Conservation (phyloP, 35 echinoderm and acorn worm species). For the Heliocidaris tuberculata region DNA sequence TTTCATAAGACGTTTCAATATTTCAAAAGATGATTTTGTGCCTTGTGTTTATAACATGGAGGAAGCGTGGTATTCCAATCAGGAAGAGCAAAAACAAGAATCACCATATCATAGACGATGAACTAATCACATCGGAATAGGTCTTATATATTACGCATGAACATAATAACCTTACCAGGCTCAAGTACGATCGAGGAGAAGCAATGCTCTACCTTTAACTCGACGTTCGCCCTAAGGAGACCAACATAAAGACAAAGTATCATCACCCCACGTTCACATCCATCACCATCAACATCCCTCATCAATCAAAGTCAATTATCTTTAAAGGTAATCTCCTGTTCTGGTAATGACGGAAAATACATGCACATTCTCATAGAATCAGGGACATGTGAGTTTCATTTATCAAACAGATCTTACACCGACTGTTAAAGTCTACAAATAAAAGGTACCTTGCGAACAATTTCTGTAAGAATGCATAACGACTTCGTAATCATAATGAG, state of each 20-base stretch:
- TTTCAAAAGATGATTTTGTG: too few relatives aligned
- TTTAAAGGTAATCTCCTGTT: not conserved
- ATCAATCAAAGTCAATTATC: not conserved
- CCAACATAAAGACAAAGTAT: not conserved
- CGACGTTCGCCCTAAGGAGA: not conserved
- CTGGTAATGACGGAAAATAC: not conserved
- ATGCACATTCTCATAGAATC: not conserved
- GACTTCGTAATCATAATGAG: too few relatives aligned
- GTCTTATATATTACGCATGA: not conserved
- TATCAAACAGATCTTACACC: too few relatives aligned
- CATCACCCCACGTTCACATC: not conserved
- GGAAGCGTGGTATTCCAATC: not conserved
- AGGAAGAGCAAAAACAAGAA: not conserved
- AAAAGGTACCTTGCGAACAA: too few relatives aligned
- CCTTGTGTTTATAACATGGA: not conserved
- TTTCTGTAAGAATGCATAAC: too few relatives aligned
- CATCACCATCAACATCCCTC: not conserved
- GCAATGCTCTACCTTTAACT: not conserved
- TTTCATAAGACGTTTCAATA: too few relatives aligned
- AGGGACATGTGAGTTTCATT: too few relatives aligned
- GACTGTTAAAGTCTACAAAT: too few relatives aligned
- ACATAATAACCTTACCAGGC: not conserved
- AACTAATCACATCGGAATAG: not conserved
- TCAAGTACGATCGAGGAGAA: not conserved
- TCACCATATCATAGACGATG: not conserved